Evolutionary conservation across 2,888 invertebrate genomes (phyloP).

Genomic region (Luperina testacea): DNA sequence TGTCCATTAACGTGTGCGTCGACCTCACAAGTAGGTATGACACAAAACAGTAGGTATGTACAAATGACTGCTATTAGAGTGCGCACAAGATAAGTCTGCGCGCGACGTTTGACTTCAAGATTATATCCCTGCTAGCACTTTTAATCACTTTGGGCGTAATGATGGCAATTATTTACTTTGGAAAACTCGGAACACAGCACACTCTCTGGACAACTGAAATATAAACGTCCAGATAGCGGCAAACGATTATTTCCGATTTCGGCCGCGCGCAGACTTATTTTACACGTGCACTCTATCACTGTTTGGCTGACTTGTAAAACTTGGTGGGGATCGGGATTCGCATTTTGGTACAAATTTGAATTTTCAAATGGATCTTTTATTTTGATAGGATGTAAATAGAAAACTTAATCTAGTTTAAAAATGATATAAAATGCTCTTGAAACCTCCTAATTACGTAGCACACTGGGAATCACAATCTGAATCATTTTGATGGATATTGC

Average conservation of each 20-base stretch:
- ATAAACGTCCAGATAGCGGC: no score
- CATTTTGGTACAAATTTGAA: background rate
- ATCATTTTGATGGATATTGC: no score
- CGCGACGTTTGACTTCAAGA: no score
- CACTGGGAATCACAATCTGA: no score
- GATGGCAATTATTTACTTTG: no score
- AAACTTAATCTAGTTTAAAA: background rate
- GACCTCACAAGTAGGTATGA: background rate
- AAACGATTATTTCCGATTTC: no score
- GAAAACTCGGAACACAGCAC: no score
- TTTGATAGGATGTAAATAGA: background rate
- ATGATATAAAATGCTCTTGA: background rate
- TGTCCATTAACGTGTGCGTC: conserved; percentile 26
- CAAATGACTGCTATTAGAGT: background rate
- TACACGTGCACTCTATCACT: background rate
- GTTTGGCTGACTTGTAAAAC: conserved; percentile 1
- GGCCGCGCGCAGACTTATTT: no score
- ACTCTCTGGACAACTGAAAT: no score
- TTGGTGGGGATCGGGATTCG: background rate
- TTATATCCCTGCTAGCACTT: no score
- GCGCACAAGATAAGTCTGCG: no score
- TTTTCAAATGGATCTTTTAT: conserved; percentile 1
- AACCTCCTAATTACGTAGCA: background rate
- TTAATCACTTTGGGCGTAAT: no score
- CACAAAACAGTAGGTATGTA: background rate